A percentile compares a stretch with the other conserved stretches of the same genome.
These are phyloP conservation scores for Zoroaster sp. DNA, from an alignment of 53 echinoderm and acorn worm genomes.

Conservation along the genomic window DNA sequence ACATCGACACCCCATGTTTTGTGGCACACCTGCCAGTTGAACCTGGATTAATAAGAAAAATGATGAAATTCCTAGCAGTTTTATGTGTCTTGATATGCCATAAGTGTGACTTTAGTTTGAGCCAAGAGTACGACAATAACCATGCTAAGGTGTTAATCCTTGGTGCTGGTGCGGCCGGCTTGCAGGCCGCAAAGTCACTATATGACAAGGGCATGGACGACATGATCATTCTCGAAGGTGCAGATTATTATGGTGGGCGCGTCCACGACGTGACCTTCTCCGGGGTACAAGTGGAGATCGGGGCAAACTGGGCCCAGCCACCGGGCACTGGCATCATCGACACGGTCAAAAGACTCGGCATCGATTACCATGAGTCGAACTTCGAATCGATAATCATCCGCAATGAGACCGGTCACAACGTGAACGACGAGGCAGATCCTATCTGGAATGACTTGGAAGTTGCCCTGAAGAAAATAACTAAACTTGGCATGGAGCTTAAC, in stretches of 20 bases:
- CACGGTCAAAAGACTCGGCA: no score
- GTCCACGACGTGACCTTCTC: slow-evolving; percentile 42
- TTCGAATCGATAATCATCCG: slow-evolving; percentile 9
- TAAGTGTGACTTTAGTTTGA: background rate
- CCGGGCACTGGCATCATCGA: background rate
- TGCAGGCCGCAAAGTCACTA: slow-evolving; percentile 25
- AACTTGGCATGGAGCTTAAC: slow-evolving; percentile 3
- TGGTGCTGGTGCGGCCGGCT: no score
- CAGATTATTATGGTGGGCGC: slow-evolving; percentile 43
- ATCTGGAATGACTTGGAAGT: background rate
- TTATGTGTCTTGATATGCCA: no score
- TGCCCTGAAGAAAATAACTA: background rate
- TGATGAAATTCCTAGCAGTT: no score
- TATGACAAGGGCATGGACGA: slow-evolving; percentile 37
- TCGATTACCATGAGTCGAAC: background rate
- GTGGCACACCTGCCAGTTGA: no score
- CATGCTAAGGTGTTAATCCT: no score
- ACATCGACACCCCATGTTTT: no score
- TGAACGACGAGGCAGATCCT: background rate
- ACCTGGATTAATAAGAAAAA: no score
- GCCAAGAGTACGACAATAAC: slow-evolving; percentile 12
- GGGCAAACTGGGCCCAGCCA: slow-evolving; percentile 60
- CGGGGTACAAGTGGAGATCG: slow-evolving; percentile 39
- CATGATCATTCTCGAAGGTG: slow-evolving; percentile 53
- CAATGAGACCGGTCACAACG: no score